phyloP scores from a whole-genome alignment of 1,140 invertebrate species.

The Sesamia nonagrioides region DNA sequence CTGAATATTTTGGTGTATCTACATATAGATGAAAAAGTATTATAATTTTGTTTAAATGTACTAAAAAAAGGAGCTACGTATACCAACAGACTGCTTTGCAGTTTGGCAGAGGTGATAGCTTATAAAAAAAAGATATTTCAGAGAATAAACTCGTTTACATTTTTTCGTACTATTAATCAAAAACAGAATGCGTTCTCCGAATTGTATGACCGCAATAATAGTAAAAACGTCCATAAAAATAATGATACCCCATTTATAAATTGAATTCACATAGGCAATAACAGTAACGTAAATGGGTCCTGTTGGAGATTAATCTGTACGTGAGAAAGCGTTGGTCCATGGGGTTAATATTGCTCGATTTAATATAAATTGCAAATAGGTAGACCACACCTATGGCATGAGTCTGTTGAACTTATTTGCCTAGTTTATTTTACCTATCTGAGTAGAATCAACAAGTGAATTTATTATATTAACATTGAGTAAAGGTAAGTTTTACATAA shows the following conservation, averaged over 20 bases:
- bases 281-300: slow-evolving; percentile 31
- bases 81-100: too few species aligned
- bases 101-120: too few species aligned
- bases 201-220: not conserved
- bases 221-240: slow-evolving; percentile 29
- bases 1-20: too few species aligned
- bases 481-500: not conserved
- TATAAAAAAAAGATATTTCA: too few species aligned
- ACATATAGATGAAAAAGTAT: too few species aligned
- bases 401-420: not conserved
- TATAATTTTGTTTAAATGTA: too few species aligned
- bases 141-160: not conserved
- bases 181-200: not conserved
- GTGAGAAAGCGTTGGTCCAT: slow-evolving; percentile 18
- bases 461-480: not conserved
- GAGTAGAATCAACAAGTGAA: not conserved
- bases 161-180: too few species aligned
- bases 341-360: slow-evolving; percentile 34
- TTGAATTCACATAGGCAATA: slow-evolving; percentile 34
- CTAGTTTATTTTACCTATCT: not conserved
- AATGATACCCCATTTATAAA: slow-evolving; percentile 16
- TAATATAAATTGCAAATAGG: slow-evolving; percentile 26
- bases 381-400: slow-evolving; percentile 26
- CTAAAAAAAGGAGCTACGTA: too few species aligned
- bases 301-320: slow-evolving; percentile 26